Conservation (phyloP, 2,113 vertebrate genomes). For the Otus sunia region DNA sequence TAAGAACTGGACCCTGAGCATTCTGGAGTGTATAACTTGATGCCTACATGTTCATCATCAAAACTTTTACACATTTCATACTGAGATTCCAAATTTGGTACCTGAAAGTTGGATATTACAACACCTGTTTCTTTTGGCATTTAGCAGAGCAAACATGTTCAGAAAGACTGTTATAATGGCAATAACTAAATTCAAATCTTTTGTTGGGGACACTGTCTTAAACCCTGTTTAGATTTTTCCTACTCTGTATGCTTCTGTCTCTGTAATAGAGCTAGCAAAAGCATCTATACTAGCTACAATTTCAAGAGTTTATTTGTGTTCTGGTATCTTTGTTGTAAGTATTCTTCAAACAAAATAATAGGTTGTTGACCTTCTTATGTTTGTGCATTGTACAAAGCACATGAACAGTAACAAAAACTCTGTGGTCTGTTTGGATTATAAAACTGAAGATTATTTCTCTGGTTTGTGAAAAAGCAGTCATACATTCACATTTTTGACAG, state of each 20-base stretch:
- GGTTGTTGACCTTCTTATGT: not conserved
- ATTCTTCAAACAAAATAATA: not conserved
- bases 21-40: not conserved
- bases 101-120: not conserved
- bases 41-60: not conserved
- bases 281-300: not conserved
- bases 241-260: not conserved
- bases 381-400: not conserved
- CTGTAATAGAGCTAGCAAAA: not conserved
- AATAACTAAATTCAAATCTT: not conserved
- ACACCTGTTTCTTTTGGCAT: not conserved
- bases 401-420: not conserved
- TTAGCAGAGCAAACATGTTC: accelerated
- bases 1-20: not conserved
- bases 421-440: not conserved
- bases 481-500: not conserved
- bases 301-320: not conserved
- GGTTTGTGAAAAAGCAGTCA: not conserved
- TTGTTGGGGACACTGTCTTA: not conserved
- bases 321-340: not conserved
- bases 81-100: not conserved
- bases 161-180: not conserved
- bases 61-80: not conserved
- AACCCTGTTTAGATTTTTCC: not conserved
- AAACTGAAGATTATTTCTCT: not conserved